phyloP scores from a whole-genome alignment of 1,140 invertebrate species.

The Lepidurus couesii region DNA sequence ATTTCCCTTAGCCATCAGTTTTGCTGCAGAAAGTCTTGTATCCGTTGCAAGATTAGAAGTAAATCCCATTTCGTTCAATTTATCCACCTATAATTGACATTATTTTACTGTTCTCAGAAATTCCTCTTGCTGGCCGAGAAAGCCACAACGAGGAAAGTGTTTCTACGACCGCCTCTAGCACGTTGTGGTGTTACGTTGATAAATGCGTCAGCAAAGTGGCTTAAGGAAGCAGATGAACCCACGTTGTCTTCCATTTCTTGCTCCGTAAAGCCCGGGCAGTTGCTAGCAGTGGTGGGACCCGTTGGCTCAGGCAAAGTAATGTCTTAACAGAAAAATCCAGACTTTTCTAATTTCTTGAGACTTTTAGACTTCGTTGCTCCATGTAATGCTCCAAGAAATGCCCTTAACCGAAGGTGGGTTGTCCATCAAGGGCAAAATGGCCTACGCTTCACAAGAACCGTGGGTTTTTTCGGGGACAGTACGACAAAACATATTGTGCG shows the following conservation, averaged over 20 bases:
- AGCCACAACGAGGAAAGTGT: conserved; percentile 33
- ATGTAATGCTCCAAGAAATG: conserved; percentile 73
- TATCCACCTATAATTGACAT: conserved; percentile 12
- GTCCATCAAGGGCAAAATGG: conserved; percentile 65
- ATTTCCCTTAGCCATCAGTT: conserved; percentile 47
- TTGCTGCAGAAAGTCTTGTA: conserved; percentile 42
- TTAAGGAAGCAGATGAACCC: conserved; percentile 43
- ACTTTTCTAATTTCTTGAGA: conserved; percentile 38
- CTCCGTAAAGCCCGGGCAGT: conserved; percentile 55
- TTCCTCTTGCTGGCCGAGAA: conserved; percentile 45
- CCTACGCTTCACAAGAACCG: conserved; percentile 86
- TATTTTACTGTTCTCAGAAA: conserved; percentile 38
- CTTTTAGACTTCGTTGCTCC: conserved; percentile 63
- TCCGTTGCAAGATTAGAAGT: conserved; percentile 45
- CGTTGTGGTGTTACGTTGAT: conserved; percentile 41
- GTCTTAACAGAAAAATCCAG: background rate
- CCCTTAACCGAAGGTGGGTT: conserved; percentile 60
- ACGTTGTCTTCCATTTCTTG: conserved; percentile 56
- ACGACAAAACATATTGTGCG: conserved; percentile 85
- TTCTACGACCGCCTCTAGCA: conserved; percentile 48
- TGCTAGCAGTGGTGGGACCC: conserved; percentile 67
- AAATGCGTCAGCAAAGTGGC: conserved; percentile 44
- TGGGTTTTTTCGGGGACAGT: conserved; percentile 65
- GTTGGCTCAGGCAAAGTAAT: conserved; percentile 73
- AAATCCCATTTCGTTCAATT: conserved; percentile 27